Conservation (phyloP, 2,113 vertebrate species). For the Bufo gargarizans region DNA sequence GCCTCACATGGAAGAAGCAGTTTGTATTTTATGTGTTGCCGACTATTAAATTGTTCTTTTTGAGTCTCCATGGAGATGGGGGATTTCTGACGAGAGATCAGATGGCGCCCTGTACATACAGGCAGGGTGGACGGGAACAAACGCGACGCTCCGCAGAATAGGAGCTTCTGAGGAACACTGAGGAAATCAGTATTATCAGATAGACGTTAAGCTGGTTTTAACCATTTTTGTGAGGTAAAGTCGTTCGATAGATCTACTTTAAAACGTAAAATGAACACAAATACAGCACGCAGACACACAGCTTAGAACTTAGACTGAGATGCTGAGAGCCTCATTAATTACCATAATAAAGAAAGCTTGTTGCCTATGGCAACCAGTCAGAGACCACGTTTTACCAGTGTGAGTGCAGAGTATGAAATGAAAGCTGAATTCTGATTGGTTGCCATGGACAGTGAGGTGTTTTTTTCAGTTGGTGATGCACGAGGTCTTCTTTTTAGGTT, state of each 20-base stretch:
- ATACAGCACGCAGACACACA: too few relatives aligned
- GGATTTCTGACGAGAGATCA: conserved; percentile 14
- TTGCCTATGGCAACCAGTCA: not conserved
- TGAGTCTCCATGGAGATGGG: conserved; percentile 21
- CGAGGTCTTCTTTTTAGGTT: not conserved
- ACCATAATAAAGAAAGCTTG: not conserved
- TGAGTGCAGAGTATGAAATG: not conserved
- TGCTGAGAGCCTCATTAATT: not conserved
- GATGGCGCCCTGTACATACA: conserved; percentile 2
- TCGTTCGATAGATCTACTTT: not conserved
- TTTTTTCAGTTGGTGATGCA: too few relatives aligned
- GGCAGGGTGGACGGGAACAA: not conserved
- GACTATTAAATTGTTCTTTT: conserved; percentile 21
- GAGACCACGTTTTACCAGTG: not conserved
- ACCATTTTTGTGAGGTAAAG: not conserved
- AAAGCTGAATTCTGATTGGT: not conserved
- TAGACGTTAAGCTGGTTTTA: not conserved
- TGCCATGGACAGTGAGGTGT: not conserved
- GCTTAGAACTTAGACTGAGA: too few relatives aligned
- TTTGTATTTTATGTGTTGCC: not conserved
- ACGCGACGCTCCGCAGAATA: not conserved
- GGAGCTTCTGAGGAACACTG: not conserved
- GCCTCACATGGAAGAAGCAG: not conserved
- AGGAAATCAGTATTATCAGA: not conserved
- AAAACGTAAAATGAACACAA: too few relatives aligned